Conservation (phyloP, 2,888 invertebrate genomes). For the Pristionchus fissidentatus region DNA sequence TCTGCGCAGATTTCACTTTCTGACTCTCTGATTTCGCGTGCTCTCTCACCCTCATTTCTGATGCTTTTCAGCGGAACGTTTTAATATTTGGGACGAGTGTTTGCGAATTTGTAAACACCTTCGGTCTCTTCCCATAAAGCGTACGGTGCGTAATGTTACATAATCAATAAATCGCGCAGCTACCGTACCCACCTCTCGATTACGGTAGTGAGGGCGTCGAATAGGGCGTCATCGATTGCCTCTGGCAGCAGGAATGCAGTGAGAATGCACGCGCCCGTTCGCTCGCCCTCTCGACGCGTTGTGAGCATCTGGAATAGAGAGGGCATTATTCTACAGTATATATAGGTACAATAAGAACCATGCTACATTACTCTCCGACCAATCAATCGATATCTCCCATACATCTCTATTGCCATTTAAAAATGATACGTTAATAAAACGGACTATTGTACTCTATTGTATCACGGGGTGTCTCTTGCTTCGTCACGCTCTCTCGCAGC, state of each 20-base stretch:
- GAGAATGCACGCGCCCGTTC: constrained; percentile 35
- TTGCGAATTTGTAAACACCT: neutral
- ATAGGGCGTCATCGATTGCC: constrained; percentile 19
- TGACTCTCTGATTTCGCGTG: too few species aligned
- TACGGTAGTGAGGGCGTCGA: constrained; percentile 41
- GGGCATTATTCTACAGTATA: neutral
- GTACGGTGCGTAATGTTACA: too few species aligned
- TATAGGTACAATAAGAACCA: too few species aligned
- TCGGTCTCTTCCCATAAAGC: neutral
- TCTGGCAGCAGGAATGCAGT: constrained; percentile 25
- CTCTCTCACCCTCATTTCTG: too few species aligned
- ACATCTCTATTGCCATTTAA: too few species aligned
- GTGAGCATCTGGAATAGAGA: constrained; percentile 30
- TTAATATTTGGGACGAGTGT: neutral
- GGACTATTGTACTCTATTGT: too few species aligned
- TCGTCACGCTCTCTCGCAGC: too few species aligned
- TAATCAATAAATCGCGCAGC: too few species aligned
- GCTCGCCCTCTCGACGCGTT: constrained; percentile 43
- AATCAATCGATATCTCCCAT: neutral
- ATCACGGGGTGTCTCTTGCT: too few species aligned
- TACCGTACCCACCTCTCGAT: constrained; percentile 17
- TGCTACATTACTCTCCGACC: neutral
- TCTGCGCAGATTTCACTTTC: too few species aligned
- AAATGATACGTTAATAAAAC: too few species aligned
- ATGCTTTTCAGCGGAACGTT: too few species aligned